These are phyloP conservation scores for Arctocebus calabarensis DNA, from an alignment of 2,797 vertebrate genomes.

Conservation along the genomic window DNA sequence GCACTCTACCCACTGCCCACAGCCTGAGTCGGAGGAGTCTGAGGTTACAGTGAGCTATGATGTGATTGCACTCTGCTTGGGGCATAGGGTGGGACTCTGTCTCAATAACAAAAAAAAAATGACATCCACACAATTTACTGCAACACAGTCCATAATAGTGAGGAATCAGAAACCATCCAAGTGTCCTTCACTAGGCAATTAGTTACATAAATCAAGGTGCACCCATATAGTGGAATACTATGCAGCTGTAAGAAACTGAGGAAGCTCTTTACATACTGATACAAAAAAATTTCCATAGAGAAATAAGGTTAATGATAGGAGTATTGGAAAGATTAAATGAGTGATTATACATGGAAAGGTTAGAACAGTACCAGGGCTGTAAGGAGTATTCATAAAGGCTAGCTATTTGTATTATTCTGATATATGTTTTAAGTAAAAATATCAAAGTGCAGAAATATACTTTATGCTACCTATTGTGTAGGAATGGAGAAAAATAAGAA, in stretches of 20 bases:
- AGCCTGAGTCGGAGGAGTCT: no score
- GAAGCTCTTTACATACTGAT: neutral
- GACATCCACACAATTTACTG: neutral
- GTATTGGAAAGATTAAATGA: neutral
- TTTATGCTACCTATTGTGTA: neutral
- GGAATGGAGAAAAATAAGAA: constrained; percentile 20
- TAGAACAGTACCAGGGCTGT: neutral
- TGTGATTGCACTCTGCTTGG: no score
- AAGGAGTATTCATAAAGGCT: neutral
- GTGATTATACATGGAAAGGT: neutral
- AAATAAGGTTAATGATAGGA: neutral
- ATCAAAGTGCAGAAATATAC: neutral
- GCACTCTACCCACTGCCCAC: no score
- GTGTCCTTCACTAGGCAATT: neutral
- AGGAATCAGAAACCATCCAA: neutral
- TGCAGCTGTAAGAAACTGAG: neutral
- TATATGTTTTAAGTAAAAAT: neutral
- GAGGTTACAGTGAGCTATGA: no score
- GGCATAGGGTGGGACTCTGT: no score
- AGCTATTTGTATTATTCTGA: neutral
- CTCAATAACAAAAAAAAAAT: no score
- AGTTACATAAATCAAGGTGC: neutral
- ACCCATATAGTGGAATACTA: neutral
- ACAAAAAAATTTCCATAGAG: neutral
- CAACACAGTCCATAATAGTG: neutral